Evolutionary conservation across 2,113 vertebrate genomes (phyloP).

Genomic region (Cariama cristata): DNA sequence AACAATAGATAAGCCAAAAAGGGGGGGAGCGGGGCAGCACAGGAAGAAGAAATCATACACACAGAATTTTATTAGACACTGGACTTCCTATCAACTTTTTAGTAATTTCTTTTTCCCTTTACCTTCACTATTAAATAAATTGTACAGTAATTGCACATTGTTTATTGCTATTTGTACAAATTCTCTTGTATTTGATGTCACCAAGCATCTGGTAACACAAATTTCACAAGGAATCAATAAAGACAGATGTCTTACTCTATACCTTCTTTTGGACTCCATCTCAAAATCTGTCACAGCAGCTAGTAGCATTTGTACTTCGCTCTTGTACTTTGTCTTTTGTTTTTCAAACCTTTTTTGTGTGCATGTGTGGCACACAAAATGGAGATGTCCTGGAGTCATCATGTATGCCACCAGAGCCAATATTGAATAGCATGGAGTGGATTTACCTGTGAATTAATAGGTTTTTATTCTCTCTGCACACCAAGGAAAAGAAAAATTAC

Average conservation of each 20-base stretch:
- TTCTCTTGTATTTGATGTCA: background rate
- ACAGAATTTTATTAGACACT: background rate
- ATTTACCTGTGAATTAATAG: background rate
- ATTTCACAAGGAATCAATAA: background rate
- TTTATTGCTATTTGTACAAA: background rate
- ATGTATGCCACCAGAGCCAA: background rate
- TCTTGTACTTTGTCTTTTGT: background rate
- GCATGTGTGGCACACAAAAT: background rate
- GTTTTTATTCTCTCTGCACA: background rate
- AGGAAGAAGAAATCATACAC: background rate
- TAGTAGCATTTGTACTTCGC: background rate
- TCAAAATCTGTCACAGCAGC: background rate
- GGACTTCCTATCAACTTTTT: background rate
- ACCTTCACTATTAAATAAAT: background rate
- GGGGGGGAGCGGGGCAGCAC: fast-evolving
- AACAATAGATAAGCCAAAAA: background rate
- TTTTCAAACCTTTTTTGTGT: background rate
- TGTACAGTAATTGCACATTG: background rate
- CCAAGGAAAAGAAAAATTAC: background rate
- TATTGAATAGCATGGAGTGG: background rate
- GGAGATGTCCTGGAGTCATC: background rate
- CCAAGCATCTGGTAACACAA: background rate
- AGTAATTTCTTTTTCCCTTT: background rate
- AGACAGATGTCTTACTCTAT: background rate
- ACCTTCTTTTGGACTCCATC: background rate